These are phyloP conservation scores for Drosophila tanythrix DNA, from an alignment of 2,888 invertebrate species.

Conservation along the genomic window DNA sequence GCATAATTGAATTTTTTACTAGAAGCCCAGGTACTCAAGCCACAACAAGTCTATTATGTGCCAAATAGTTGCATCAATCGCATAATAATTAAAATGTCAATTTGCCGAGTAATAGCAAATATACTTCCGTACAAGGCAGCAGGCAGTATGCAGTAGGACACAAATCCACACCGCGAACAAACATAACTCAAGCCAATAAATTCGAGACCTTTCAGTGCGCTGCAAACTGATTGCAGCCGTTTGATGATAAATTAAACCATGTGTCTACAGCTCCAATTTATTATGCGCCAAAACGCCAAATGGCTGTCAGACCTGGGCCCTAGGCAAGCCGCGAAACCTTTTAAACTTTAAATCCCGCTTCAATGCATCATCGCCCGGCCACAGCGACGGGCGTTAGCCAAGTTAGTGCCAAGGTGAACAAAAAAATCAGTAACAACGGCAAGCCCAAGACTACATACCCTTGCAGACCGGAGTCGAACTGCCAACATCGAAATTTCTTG, in stretches of 20 bases:
- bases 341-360: constrained; percentile 78
- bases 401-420: constrained; percentile 56
- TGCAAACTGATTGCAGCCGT: constrained; percentile 66
- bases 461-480: neutral
- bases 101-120: constrained; percentile 21
- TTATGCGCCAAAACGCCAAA: constrained; percentile 80
- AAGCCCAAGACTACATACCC: neutral
- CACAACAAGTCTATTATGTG: neutral
- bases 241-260: constrained; percentile 79
- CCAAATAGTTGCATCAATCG: constrained; percentile 26
- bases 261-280: constrained; percentile 76
- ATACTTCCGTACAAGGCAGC: neutral
- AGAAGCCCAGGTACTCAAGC: neutral
- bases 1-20: constrained; percentile 59
- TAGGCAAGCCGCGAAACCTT: constrained; percentile 72
- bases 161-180: constrained; percentile 41
- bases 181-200: constrained; percentile 73
- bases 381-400: constrained; percentile 40
- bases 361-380: constrained; percentile 73
- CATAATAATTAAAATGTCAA: constrained; percentile 54
- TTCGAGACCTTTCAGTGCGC: constrained; percentile 62
- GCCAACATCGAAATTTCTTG: neutral
- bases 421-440: constrained; percentile 6
- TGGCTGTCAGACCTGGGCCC: constrained; percentile 65
- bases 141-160: constrained; percentile 16